Percentiles rank a stretch among this genome's conserved stretches.
phyloP scores from a whole-genome alignment of 2,797 vertebrate species.

The Galaxias olidus region DNA sequence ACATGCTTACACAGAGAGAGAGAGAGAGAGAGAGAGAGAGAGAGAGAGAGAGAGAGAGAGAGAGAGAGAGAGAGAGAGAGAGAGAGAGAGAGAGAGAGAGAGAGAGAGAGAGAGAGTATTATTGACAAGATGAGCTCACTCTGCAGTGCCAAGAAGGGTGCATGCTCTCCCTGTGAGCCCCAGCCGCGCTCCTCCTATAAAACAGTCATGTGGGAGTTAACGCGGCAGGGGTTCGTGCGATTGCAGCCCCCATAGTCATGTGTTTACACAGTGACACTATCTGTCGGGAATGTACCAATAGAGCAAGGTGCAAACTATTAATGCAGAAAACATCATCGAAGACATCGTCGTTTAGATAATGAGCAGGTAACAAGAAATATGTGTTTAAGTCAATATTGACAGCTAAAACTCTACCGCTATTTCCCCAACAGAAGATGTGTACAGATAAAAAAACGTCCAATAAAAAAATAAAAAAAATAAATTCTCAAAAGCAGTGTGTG shows the following conservation, averaged over 20 bases:
- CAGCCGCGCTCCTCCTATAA: constrained; percentile 54
- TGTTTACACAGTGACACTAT: constrained; percentile 54
- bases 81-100: too few species aligned
- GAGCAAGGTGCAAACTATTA: constrained; percentile 45
- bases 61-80: too few species aligned
- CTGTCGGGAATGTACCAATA: constrained; percentile 45
- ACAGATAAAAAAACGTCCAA: too few species aligned
- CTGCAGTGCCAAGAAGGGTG: constrained; percentile 46
- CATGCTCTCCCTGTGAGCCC: constrained; percentile 51
- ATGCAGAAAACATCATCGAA: constrained; percentile 1
- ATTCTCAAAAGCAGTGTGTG: too few species aligned
- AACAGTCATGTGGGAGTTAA: constrained; percentile 63
- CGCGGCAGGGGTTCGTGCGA: constrained; percentile 40
- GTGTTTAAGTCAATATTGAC: too few species aligned
- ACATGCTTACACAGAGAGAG: neutral
- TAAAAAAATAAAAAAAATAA: too few species aligned
- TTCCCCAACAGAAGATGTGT: too few species aligned
- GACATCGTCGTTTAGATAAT: too few species aligned
- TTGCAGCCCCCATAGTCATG: constrained; percentile 56
- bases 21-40: too few species aligned
- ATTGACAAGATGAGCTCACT: constrained; percentile 49
- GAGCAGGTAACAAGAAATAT: too few species aligned
- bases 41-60: too few species aligned
- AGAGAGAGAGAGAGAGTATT: neutral
- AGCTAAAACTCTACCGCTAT: too few species aligned